Conservation (phyloP, 2,888 invertebrate genomes). For the Alloplasta piceator region DNA sequence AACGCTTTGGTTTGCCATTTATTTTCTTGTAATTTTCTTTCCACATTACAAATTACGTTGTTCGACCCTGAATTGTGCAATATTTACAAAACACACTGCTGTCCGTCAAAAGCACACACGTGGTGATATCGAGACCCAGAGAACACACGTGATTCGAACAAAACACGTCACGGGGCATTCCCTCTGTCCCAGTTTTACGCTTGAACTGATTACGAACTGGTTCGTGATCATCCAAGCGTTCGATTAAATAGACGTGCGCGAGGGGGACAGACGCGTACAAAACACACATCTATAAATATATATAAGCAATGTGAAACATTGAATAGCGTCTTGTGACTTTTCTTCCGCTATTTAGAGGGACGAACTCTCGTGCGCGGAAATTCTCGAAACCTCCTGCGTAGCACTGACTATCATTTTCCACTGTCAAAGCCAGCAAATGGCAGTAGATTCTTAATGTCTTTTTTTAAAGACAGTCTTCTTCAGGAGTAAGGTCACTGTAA, state of each 20-base stretch:
- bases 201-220: constrained; percentile 80
- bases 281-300: neutral
- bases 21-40: neutral
- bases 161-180: constrained; percentile 66
- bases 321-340: constrained; percentile 62
- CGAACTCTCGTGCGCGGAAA: constrained; percentile 54
- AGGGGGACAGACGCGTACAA: constrained; percentile 53
- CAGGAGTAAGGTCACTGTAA: too few species aligned
- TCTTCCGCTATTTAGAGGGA: constrained; percentile 63
- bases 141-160: constrained; percentile 56
- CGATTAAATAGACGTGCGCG: constrained; percentile 72
- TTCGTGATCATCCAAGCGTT: constrained; percentile 81
- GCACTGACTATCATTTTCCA: constrained; percentile 70
- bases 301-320: constrained; percentile 7
- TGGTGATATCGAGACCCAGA: constrained; percentile 45
- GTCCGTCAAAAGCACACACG: constrained; percentile 33
- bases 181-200: constrained; percentile 77
- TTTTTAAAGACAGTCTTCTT: neutral
- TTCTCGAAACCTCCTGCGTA: constrained; percentile 35
- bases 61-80: constrained; percentile 47
- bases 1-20: too few species aligned
- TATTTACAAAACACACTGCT: constrained; percentile 44
- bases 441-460: neutral
- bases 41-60: constrained; percentile 5
- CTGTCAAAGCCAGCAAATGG: constrained; percentile 64